Evolutionary conservation across 2,113 vertebrate genomes (phyloP), one percentile per base, ranked within the genome.

Genomic region (Tauraco erythrolophus): DNA sequence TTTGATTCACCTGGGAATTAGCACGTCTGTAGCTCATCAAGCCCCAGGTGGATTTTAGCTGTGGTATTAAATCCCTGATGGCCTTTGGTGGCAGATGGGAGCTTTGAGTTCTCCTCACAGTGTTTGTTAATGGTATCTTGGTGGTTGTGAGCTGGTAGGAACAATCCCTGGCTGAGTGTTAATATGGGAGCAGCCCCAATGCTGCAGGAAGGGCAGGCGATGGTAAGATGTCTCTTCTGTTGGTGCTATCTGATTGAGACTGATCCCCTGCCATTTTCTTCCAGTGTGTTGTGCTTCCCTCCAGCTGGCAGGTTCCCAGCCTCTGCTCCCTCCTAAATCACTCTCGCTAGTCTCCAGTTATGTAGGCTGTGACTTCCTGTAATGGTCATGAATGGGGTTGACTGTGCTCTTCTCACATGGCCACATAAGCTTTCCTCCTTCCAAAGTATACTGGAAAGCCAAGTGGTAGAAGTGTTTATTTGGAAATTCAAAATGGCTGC

Each of bases 321-420:
- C 28, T 18, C 31, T 2, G 3, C 4, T 41, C 19, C 43, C 9
- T n/a, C n/a, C n/a, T n/a, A n/a, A n/a, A n/a, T n/a, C n/a, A n/a
- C n/a, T 1, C 7, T 6, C 11, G 2, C 33, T 12, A 25, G 24
- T 11, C 19, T 28, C 12, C 10, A 2, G 11, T 23, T 6, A 9
- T 0, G 10, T 3, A 3, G 2, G 6, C 4, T 0, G 2, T 0
- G 12, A 1, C 9, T 54, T 14, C 37, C 25, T 3, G 53, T 10
- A 3, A 15, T 6, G 33, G 6, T 10, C 0, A 2, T 9, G 35
- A 18, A 3, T 0, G 31, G 31, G 41, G n/a, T 7, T 60, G 58
- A 17, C 35, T 1, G 24, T 51, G 43, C 14, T 31, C 15, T 43
- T 57, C 19, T 62, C 5, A 2, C 24, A 3, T 31, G 45, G 22